A percentile compares a stretch with the other conserved stretches of the same genome.
phyloP scores from a whole-genome alignment of 2,797 vertebrate genomes.

The Sebastes flavidus region DNA sequence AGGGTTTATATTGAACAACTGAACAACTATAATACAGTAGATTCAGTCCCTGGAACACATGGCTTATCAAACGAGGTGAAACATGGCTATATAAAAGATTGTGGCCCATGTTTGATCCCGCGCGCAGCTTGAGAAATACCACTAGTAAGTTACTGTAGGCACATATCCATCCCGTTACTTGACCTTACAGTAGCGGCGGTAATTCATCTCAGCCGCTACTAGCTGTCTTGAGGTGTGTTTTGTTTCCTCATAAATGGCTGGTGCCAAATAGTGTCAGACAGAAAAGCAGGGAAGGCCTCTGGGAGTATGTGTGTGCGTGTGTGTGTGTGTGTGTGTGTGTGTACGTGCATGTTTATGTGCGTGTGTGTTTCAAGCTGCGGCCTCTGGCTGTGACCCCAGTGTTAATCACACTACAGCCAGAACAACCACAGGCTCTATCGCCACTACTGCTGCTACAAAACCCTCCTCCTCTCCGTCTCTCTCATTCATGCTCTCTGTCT shows the following conservation, averaged over 20 bases:
- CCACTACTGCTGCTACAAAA: slow-evolving; percentile 29
- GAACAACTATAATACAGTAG: neutral
- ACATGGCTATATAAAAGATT: slow-evolving; percentile 3
- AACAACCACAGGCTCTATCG: slow-evolving; percentile 64
- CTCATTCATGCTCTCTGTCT: slow-evolving; percentile 44
- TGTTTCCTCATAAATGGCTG: slow-evolving; percentile 69
- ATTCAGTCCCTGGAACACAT: slow-evolving; percentile 1
- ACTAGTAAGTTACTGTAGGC: slow-evolving; percentile 16
- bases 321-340: slow-evolving; percentile 12
- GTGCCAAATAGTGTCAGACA: slow-evolving; percentile 64
- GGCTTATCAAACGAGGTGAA: slow-evolving; percentile 22
- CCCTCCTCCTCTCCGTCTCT: slow-evolving; percentile 29
- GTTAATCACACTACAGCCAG: slow-evolving; percentile 76
- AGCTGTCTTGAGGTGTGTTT: slow-evolving; percentile 61
- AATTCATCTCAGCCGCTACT: slow-evolving; percentile 53
- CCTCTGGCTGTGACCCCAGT: slow-evolving; percentile 75
- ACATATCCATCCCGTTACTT: slow-evolving; percentile 43
- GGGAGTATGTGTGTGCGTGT: slow-evolving; percentile 28
- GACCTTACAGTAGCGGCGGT: slow-evolving; percentile 56
- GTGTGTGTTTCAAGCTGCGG: slow-evolving; percentile 60
- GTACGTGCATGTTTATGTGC: slow-evolving; percentile 28
- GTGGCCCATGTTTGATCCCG: neutral
- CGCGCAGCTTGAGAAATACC: slow-evolving; percentile 34
- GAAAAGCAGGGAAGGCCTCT: slow-evolving; percentile 53
- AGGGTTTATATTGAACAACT: neutral